Conservation (phyloP, 2,113 vertebrate genomes). For the Neotoma lepida region DNA sequence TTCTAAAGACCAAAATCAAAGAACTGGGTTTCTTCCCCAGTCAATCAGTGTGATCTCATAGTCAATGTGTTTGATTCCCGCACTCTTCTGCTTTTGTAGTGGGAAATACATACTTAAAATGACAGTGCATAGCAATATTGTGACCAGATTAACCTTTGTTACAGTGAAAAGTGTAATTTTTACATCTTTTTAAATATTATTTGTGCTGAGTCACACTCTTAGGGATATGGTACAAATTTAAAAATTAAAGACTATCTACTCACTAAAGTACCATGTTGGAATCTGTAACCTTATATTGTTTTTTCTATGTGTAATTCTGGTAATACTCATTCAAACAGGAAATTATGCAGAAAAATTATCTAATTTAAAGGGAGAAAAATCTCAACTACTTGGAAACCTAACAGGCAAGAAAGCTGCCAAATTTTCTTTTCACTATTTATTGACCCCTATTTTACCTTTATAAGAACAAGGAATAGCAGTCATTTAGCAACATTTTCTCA, state of each 20-base stretch:
- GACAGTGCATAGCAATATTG: constrained; percentile 24
- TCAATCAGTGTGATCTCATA: background rate
- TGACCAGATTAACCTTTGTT: background rate
- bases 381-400: background rate
- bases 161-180: constrained; percentile 16
- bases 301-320: constrained; percentile 3
- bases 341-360: background rate
- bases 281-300: background rate
- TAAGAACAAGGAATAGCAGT: background rate
- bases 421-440: constrained; percentile 26
- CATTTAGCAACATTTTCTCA: constrained; percentile 26
- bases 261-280: background rate
- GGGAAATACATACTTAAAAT: constrained; percentile 59
- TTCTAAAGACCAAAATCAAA: background rate
- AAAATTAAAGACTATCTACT: background rate
- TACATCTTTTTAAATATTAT: constrained; percentile 46
- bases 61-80: background rate
- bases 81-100: constrained; percentile 5
- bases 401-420: background rate
- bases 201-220: constrained; percentile 37
- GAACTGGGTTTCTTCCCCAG: constrained; percentile 11
- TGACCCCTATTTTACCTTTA: background rate
- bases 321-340: constrained; percentile 25
- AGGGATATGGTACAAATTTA: constrained; percentile 22
- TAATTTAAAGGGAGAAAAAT: background rate